Percentiles rank a stretch among this genome's conserved stretches.
Evolutionary conservation across 2,113 vertebrate genomes (phyloP).

Genomic region (Girardinichthys multiradiatus): DNA sequence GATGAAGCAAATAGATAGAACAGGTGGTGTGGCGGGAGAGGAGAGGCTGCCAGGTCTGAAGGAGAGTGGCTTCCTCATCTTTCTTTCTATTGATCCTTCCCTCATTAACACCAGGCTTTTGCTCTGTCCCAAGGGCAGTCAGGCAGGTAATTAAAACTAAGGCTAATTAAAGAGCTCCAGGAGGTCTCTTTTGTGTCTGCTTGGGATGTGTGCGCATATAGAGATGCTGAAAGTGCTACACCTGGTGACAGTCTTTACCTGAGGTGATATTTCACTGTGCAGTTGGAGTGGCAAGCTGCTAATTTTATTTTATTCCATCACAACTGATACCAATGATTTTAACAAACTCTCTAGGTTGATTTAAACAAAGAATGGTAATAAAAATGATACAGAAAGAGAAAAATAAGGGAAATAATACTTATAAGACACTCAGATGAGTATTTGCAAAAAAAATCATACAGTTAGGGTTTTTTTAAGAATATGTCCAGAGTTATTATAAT

Average conservation of each 20-base stretch:
- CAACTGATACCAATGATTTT: conserved; percentile 34
- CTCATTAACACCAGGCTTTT: conserved; percentile 73
- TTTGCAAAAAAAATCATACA: too few relatives aligned
- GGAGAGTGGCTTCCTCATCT: conserved; percentile 54
- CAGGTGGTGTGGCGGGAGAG: conserved; percentile 37
- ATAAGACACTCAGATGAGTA: too few relatives aligned
- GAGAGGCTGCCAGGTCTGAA: conserved; percentile 41
- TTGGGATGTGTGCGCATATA: not conserved
- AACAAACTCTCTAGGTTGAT: conserved; percentile 16
- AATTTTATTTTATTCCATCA: conserved; percentile 21
- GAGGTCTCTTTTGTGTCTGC: conserved; percentile 19
- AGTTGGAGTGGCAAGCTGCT: conserved; percentile 52
- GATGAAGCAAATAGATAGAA: conserved; percentile 30
- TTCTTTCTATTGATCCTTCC: conserved; percentile 68
- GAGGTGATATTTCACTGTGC: conserved; percentile 29
- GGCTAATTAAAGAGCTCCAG: conserved; percentile 71
- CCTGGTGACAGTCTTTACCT: conserved; percentile 41
- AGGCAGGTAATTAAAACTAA: conserved; percentile 73
- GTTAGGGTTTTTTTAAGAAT: too few relatives aligned
- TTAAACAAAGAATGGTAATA: too few relatives aligned
- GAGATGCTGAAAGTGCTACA: conserved; percentile 19
- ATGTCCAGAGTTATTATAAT: too few relatives aligned
- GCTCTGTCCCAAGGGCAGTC: conserved; percentile 63
- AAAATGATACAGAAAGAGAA: too few relatives aligned
- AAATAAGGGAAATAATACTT: too few relatives aligned